A percentile compares a stretch with the other conserved stretches of the same genome.
Conservation (phyloP, 2,888 invertebrate species). For the Aleiodes testaceus region DNA sequence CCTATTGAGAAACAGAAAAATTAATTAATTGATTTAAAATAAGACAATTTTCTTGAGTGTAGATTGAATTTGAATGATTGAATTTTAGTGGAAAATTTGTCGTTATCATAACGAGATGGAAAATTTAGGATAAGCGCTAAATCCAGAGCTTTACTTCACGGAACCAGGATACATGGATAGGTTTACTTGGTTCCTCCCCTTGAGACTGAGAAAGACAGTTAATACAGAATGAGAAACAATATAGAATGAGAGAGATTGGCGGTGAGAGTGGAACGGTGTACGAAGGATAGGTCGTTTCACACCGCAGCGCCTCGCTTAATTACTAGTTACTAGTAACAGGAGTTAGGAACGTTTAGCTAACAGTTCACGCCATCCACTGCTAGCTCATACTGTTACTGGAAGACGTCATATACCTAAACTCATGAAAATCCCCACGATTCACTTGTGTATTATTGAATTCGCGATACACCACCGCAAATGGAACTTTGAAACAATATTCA, state of each 20-base stretch:
- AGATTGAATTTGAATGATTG: conserved; percentile 42
- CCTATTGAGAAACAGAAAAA: no score
- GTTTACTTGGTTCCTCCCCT: conserved; percentile 46
- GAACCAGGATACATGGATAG: conserved; percentile 50
- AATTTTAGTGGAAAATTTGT: conserved; percentile 39
- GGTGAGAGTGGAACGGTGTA: conserved; percentile 36
- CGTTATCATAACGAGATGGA: conserved; percentile 44
- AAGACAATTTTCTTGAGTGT: background rate
- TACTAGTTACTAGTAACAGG: conserved; percentile 66
- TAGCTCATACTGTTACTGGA: conserved; percentile 59
- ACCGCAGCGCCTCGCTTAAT: conserved; percentile 67
- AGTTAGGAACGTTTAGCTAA: conserved; percentile 66
- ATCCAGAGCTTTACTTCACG: conserved; percentile 3
- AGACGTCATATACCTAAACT: conserved; percentile 49
- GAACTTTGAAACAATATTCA: conserved; percentile 1
- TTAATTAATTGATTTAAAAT: no score
- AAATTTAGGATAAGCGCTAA: conserved; percentile 42
- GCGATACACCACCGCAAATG: conserved; percentile 30
- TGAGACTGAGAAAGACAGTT: conserved; percentile 28
- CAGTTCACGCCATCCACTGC: conserved; percentile 59
- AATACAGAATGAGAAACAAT: conserved; percentile 24
- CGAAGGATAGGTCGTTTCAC: conserved; percentile 62
- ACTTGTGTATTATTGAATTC: conserved; percentile 38
- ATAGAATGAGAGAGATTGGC: conserved; percentile 49
- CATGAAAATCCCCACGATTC: conserved; percentile 19